Conservation (phyloP, 2,888 invertebrate genomes). For the Metellina segmentata region DNA sequence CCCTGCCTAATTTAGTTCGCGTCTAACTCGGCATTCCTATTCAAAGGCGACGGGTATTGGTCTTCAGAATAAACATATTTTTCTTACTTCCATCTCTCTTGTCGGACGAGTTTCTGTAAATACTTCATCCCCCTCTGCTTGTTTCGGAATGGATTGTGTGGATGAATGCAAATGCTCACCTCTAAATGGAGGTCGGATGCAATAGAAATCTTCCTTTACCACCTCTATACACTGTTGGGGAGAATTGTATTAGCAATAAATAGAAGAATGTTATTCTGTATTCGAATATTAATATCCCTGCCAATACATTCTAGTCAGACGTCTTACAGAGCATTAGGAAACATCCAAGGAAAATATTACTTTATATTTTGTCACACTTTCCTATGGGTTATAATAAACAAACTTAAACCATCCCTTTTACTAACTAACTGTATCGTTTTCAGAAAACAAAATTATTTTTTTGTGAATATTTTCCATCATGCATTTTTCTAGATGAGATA, state of each 20-base stretch:
- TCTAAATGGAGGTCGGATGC: too few relatives aligned
- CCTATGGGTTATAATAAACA: too few relatives aligned
- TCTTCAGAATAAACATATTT: not conserved
- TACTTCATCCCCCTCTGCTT: not conserved
- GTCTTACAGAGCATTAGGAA: not conserved
- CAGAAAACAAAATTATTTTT: too few relatives aligned
- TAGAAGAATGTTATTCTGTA: not conserved
- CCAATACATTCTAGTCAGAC: not conserved
- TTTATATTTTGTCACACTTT: too few relatives aligned
- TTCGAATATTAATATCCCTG: not conserved
- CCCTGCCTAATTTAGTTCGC: constrained; percentile 11
- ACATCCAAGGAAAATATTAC: too few relatives aligned
- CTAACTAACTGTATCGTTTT: too few relatives aligned
- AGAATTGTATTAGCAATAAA: not conserved
- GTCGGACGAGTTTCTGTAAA: not conserved
- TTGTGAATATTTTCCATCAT: too few relatives aligned
- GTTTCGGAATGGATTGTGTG: not conserved
- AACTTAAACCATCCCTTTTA: too few relatives aligned
- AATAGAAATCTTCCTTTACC: too few relatives aligned
- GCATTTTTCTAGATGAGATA: too few relatives aligned
- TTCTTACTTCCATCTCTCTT: not conserved
- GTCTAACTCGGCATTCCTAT: not conserved
- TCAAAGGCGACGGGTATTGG: not conserved
- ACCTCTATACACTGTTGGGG: too few relatives aligned
- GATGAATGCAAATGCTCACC: too few relatives aligned